phyloP scores from a whole-genome alignment of 2,888 invertebrate species.

The Noctuana brunneofusca region DNA sequence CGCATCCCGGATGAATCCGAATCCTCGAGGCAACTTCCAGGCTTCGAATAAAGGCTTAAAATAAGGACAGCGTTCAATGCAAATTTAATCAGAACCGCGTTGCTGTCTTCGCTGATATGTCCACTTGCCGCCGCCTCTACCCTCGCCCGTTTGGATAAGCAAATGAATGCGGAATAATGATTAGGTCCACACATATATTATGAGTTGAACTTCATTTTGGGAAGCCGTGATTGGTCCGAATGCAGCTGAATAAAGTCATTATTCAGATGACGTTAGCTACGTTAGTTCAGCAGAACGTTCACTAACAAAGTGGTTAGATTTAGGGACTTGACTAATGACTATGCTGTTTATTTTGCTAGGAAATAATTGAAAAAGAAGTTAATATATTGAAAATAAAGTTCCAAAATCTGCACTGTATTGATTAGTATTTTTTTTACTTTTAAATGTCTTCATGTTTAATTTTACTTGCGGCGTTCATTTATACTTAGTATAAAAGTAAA shows the following conservation, averaged over 20 bases:
- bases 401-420: too few species aligned
- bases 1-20: slow-evolving; percentile 18
- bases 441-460: too few species aligned
- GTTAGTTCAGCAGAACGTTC: too few species aligned
- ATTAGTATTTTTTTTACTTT: too few species aligned
- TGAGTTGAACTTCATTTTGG: slow-evolving; percentile 7
- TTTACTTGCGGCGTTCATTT: too few species aligned
- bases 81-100: slow-evolving; percentile 39
- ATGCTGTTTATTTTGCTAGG: too few species aligned
- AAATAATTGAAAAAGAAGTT: too few species aligned
- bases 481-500: not conserved
- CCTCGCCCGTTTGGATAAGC: slow-evolving; percentile 38
- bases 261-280: not conserved
- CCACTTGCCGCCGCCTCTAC: slow-evolving; percentile 27
- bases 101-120: slow-evolving; percentile 28
- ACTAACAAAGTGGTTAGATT: too few species aligned
- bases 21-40: not conserved
- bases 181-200: slow-evolving; percentile 22
- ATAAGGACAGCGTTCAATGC: slow-evolving; percentile 33
- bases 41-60: slow-evolving; percentile 33
- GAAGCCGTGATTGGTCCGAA: slow-evolving; percentile 6
- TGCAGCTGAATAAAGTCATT: not conserved
- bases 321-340: too few species aligned
- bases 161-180: slow-evolving; percentile 33
- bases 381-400: too few species aligned